Evolutionary conservation across 2,888 invertebrate species (phyloP), one percentile per base, ranked within the genome.

Genomic region (Bellardia pandia): DNA sequence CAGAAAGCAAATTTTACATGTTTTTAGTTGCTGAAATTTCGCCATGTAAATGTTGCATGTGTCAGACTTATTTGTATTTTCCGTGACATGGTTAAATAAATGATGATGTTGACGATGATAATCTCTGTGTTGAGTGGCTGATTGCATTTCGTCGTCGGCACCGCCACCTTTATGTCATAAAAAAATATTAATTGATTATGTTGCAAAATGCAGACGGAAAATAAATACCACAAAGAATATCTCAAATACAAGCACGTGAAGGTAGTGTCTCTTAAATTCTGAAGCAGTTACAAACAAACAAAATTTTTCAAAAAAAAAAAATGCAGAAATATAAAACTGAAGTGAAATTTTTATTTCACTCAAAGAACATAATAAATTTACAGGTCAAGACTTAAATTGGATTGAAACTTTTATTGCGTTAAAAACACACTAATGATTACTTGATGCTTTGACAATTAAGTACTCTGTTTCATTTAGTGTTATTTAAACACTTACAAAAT

Each of bases 131-230:
- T 84, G 79, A 86, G 64, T 84, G 76, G 76, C 80, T 80, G 86
- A 84, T 71, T 84, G 86, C 68, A 84, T 84, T 83, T 72, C 62
- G 33, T 72, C 75, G 37, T 82, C 69, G 71, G 56, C 56, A 16
- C 30, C 64, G 71, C 69, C 56, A 30, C 30, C 64, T 71, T 75
- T 62, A 66, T 71, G 30, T 64, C 30, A 53, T 75, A 69, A 60
- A 78, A 45, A 79, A 53, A 69, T 85, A 69, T 75, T 80, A 85
- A 85, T 85, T 85, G 85, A 85, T 85, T 85, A 56, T 80, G 79
- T 75, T 69, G 85, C 79, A 16, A 64, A 80, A 75, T 69, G 69
- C 69, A 85, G 85, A 69, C 79, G 69, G 45, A 69, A 11, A 45
- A 80, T 69, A 80, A 80, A 69, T 79, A 69, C 13, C 75, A 37